Evolutionary conservation across 2,113 vertebrate genomes (phyloP).

Genomic region (Abramis brama): DNA sequence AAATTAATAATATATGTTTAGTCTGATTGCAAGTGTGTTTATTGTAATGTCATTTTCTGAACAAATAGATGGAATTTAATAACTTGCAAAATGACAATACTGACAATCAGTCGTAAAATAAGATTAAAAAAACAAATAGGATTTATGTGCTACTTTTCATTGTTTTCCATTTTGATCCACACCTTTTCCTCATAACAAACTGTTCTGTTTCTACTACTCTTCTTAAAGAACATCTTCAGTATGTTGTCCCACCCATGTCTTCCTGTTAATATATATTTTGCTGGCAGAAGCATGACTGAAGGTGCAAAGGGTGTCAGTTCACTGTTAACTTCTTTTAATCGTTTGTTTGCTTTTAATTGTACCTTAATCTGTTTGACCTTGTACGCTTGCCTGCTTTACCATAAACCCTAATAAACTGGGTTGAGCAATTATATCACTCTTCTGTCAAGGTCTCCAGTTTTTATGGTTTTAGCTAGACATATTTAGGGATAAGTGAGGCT

Average conservation of each 20-base stretch:
- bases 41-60: neutral
- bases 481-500: constrained; percentile 14
- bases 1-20: too few species aligned
- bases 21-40: neutral
- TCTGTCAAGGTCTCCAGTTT: neutral
- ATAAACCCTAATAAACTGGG: neutral
- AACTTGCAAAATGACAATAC: neutral
- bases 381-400: neutral
- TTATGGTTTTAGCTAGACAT: neutral
- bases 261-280: constrained; percentile 1
- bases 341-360: constrained; percentile 47
- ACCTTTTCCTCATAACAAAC: constrained; percentile 20
- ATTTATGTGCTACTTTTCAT: constrained; percentile 24
- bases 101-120: neutral
- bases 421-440: constrained; percentile 23
- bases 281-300: constrained; percentile 34
- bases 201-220: constrained; percentile 21
- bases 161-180: constrained; percentile 13
- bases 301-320: constrained; percentile 49
- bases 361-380: constrained; percentile 10
- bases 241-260: constrained; percentile 43
- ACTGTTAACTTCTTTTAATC: constrained; percentile 7
- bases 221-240: constrained; percentile 27
- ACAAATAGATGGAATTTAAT: neutral
- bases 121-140: neutral